phyloP scores from a whole-genome alignment of 2,888 invertebrate species.

The Subacronicta megacephala region DNA sequence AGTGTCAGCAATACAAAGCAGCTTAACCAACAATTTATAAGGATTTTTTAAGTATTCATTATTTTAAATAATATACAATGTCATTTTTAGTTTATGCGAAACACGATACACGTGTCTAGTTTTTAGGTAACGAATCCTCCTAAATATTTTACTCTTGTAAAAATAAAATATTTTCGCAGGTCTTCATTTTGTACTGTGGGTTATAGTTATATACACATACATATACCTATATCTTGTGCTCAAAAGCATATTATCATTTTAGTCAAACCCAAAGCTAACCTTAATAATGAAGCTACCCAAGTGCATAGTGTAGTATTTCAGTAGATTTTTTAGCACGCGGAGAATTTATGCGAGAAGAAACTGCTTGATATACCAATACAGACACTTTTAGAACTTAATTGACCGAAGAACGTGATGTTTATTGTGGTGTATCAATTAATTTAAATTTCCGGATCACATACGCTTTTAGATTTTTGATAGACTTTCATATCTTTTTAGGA shows the following conservation, averaged over 20 bases:
- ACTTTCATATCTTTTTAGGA: constrained; percentile 30
- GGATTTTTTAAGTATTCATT: constrained; percentile 1
- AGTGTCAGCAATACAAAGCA: background rate
- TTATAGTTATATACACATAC: no score
- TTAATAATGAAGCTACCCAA: background rate
- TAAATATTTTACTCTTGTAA: no score
- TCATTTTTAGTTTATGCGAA: no score
- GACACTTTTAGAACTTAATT: constrained; percentile 9
- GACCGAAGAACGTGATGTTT: constrained; percentile 12
- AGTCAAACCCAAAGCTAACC: background rate
- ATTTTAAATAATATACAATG: background rate
- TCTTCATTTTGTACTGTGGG: no score
- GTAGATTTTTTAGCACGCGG: constrained; percentile 10
- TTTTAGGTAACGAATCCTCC: no score
- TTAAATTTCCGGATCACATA: constrained; percentile 17
- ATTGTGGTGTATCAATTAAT: constrained; percentile 12
- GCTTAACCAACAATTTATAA: no score
- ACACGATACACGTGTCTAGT: no score
- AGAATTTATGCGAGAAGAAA: constrained; percentile 41
- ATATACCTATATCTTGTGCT: no score
- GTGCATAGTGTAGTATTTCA: constrained; percentile 15
- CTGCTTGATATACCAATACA: constrained; percentile 1
- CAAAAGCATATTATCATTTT: no score
- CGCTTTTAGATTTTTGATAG: constrained; percentile 19
- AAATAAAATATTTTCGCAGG: no score